Percentiles rank a stretch among this genome's conserved stretches.
Conservation (phyloP, 2,888 invertebrate genomes). For the Petrolisthes cinctipes region DNA sequence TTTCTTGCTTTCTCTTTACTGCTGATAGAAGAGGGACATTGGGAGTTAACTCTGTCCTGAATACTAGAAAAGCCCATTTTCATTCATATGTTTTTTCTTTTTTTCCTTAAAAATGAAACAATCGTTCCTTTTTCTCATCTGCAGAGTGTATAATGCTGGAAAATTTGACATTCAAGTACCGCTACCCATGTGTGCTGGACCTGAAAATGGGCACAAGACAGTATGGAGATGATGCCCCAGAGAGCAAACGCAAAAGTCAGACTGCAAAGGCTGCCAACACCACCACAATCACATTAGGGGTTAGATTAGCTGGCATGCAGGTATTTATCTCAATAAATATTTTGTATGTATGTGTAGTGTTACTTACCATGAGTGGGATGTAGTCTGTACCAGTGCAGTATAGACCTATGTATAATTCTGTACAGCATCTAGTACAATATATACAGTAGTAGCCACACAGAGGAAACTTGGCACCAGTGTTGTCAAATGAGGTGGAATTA, state of each 20-base stretch:
- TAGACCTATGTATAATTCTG: no score
- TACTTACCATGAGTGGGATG: no score
- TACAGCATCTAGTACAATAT: no score
- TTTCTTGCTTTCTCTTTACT: no score
- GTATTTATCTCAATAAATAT: slow-evolving; percentile 66
- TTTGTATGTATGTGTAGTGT: no score
- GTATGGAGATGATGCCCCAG: slow-evolving; percentile 73
- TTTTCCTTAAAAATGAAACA: neutral
- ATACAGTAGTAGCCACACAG: no score
- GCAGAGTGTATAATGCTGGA: slow-evolving; percentile 75
- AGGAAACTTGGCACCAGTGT: no score
- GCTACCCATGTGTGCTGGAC: slow-evolving; percentile 74
- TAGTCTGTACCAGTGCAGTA: no score
- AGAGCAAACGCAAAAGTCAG: slow-evolving; percentile 72
- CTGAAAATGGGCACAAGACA: slow-evolving; percentile 75
- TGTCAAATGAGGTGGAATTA: no score
- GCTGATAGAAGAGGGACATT: no score
- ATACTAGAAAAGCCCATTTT: neutral
- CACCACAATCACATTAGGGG: slow-evolving; percentile 73
- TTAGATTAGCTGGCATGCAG: slow-evolving; percentile 74
- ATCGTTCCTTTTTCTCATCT: neutral
- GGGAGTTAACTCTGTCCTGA: neutral
- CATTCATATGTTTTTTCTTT: neutral
- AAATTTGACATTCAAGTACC: slow-evolving; percentile 74
- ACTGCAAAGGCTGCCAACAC: slow-evolving; percentile 72